A percentile compares a stretch with the other conserved stretches of the same genome.
Evolutionary conservation across 2,113 vertebrate genomes (phyloP).

Genomic region (Muntiacus muntjak): DNA sequence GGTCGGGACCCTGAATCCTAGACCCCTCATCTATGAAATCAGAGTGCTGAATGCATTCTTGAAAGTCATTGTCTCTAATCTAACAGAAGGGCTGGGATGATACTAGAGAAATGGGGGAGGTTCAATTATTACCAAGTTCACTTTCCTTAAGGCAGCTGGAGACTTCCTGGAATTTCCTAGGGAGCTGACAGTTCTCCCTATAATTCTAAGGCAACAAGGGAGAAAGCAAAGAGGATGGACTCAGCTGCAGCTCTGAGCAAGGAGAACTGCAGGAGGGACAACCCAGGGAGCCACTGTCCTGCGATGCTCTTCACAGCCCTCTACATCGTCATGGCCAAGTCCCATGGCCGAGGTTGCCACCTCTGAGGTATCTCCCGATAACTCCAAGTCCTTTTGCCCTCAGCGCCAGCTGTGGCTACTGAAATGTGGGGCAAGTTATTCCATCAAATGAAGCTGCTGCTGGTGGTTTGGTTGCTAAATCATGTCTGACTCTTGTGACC

Average conservation of each 20-base stretch:
- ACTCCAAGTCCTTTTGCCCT: neutral
- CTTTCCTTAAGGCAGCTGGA: neutral
- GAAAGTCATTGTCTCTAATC: neutral
- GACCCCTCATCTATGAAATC: neutral
- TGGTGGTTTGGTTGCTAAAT: neutral
- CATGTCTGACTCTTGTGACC: neutral
- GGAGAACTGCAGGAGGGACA: neutral
- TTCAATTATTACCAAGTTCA: neutral
- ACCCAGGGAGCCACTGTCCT: neutral
- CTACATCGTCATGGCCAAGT: neutral
- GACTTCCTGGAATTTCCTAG: neutral
- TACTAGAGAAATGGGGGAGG: neutral
- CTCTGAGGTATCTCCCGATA: neutral
- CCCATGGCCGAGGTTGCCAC: neutral
- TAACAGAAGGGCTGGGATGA: neutral
- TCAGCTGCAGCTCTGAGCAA: neutral
- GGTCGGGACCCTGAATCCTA: neutral
- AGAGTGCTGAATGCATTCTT: neutral
- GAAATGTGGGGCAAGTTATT: neutral
- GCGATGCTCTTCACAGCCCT: rapidly evolving
- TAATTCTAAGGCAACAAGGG: neutral
- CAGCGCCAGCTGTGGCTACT: neutral
- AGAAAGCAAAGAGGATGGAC: neutral
- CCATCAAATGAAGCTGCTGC: neutral
- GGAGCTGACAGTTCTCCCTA: neutral